phyloP scores from a whole-genome alignment of 1,140 invertebrate genomes.

The Cydia pomonella region DNA sequence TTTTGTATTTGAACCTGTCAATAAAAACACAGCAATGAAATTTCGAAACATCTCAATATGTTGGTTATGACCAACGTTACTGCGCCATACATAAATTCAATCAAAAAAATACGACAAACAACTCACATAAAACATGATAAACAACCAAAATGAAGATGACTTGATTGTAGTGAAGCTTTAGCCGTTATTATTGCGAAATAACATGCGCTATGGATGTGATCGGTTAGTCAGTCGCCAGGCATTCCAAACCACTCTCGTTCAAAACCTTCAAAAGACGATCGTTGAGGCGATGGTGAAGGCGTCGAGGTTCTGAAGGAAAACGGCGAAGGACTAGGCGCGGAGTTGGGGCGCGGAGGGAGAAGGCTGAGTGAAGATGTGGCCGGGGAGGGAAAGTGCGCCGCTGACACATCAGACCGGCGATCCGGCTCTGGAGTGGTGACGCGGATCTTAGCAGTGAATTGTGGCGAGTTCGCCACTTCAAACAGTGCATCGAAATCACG shows the following conservation, averaged over 20 bases:
- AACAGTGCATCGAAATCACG: slow-evolving; percentile 79
- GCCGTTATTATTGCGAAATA: slow-evolving; percentile 40
- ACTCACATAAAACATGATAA: slow-evolving; percentile 36
- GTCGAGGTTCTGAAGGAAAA: slow-evolving; percentile 61
- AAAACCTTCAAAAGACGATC: slow-evolving; percentile 77
- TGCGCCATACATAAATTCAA: not conserved
- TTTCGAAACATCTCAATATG: not conserved
- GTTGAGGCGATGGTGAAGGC: slow-evolving; percentile 67
- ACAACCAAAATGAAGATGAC: slow-evolving; percentile 35
- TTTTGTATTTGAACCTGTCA: slow-evolving; percentile 64
- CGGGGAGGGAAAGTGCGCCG: slow-evolving; percentile 64
- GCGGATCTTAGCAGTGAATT: slow-evolving; percentile 76
- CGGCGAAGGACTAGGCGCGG: slow-evolving; percentile 62
- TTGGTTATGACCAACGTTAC: not conserved
- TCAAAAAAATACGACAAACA: slow-evolving; percentile 35
- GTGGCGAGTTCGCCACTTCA: slow-evolving; percentile 75
- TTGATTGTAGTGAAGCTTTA: slow-evolving; percentile 34
- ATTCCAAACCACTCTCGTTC: slow-evolving; percentile 56
- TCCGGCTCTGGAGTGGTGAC: slow-evolving; percentile 79
- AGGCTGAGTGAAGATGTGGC: slow-evolving; percentile 62
- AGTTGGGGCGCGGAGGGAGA: slow-evolving; percentile 67
- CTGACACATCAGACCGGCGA: slow-evolving; percentile 64
- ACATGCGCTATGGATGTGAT: slow-evolving; percentile 59
- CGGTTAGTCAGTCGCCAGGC: slow-evolving; percentile 58
- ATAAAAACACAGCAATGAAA: slow-evolving; percentile 38